A percentile compares a stretch with the other conserved stretches of the same genome.
Conservation (phyloP, 2,888 invertebrate genomes). For the Phalangium opilio region DNA sequence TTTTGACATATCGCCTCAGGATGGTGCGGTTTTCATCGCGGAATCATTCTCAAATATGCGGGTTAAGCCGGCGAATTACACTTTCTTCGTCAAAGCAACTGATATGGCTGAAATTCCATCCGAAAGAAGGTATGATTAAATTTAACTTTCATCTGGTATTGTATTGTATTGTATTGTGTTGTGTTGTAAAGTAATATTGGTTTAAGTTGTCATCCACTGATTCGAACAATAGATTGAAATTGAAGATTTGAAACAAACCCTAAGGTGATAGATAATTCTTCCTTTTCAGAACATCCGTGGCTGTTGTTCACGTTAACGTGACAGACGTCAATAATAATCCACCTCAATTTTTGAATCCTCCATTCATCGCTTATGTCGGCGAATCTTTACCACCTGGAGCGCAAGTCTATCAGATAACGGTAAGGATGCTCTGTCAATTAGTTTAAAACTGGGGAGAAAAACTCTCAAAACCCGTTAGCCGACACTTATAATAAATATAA, state of each 20-base stretch:
- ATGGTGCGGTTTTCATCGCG: constrained; percentile 23
- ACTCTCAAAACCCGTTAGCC: background rate
- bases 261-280: background rate
- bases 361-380: constrained; percentile 62
- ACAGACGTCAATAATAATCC: constrained; percentile 23
- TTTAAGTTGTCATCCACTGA: too few relatives aligned
- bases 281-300: constrained; percentile 18
- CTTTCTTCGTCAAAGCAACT: constrained; percentile 22
- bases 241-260: too few relatives aligned
- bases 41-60: constrained; percentile 36
- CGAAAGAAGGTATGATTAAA: constrained; percentile 19
- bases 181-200: too few relatives aligned
- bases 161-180: too few relatives aligned
- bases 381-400: constrained; percentile 50
- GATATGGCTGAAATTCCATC: constrained; percentile 33
- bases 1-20: constrained; percentile 23
- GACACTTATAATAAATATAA: background rate
- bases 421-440: constrained; percentile 5
- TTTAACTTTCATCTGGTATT: background rate
- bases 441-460: background rate
- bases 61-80: constrained; percentile 21
- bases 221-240: too few relatives aligned
- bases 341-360: constrained; percentile 22
- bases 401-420: constrained; percentile 21
- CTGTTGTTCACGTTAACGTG: constrained; percentile 22